These are phyloP conservation scores for Aplysina aerophoba DNA, from an alignment of 37 sponge, comb jelly and placozoan species.

Conservation along the genomic window DNA sequence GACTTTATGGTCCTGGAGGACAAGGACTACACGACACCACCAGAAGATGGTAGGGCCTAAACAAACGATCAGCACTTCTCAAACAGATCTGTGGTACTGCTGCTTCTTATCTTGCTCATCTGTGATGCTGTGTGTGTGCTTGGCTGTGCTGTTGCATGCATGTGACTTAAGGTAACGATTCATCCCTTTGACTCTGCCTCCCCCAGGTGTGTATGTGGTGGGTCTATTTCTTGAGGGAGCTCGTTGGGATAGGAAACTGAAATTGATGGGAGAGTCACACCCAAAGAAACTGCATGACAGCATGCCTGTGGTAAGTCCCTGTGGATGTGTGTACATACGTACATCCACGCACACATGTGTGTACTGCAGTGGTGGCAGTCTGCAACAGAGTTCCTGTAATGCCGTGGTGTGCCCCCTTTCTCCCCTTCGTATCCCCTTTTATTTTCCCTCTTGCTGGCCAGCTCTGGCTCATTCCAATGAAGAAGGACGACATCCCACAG, in stretches of 20 bases:
- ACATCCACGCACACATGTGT: neutral
- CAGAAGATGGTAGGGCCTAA: conserved; percentile 90
- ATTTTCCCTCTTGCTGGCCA: conserved; percentile 22
- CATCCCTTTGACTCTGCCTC: too few species aligned
- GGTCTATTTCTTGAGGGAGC: conserved; percentile 98
- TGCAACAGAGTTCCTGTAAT: neutral
- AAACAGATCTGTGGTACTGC: neutral
- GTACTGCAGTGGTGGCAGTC: neutral
- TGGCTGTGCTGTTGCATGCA: neutral
- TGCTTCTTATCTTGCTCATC: neutral
- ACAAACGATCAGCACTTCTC: neutral
- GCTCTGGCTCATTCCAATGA: conserved; percentile 96
- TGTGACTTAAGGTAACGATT: too few species aligned
- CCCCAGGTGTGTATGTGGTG: conserved; percentile 86
- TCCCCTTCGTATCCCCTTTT: neutral
- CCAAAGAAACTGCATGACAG: conserved; percentile 95
- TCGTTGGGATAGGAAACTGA: conserved; percentile 90
- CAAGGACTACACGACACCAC: conserved; percentile 80
- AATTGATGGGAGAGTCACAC: conserved; percentile 90
- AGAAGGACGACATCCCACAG: conserved; percentile 88
- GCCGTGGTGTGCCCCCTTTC: neutral
- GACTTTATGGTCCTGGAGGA: conserved; percentile 96
- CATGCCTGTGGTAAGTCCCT: conserved; percentile 92
- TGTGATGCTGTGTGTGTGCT: neutral
- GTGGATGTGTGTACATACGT: conserved; percentile 1